Evolutionary conservation across 2,888 invertebrate species (phyloP).

Genomic region (Lycophotia porphyrea): DNA sequence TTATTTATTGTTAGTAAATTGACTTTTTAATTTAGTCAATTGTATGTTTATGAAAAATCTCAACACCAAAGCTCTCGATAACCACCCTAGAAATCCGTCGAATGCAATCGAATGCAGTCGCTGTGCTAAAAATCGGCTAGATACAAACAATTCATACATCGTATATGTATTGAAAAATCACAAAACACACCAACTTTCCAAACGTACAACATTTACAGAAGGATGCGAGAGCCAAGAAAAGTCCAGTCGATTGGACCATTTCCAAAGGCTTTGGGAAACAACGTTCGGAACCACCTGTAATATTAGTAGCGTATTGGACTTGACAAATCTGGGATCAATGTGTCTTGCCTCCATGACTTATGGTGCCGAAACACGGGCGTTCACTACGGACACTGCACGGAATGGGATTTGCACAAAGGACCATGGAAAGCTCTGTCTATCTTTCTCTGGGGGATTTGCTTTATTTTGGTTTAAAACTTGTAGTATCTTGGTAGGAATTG

Average conservation of each 20-base stretch:
- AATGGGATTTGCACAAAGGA: conserved; percentile 55
- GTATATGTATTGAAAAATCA: background rate
- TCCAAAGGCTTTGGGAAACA: conserved; percentile 47
- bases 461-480: conserved; percentile 33
- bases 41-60: too few relatives aligned
- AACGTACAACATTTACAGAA: conserved; percentile 36
- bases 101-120: too few relatives aligned
- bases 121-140: too few relatives aligned
- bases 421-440: conserved; percentile 48
- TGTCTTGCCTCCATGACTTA: conserved; percentile 59
- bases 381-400: conserved; percentile 39
- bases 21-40: too few relatives aligned
- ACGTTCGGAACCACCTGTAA: conserved; percentile 54
- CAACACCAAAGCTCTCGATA: too few relatives aligned
- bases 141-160: background rate
- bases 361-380: conserved; percentile 50
- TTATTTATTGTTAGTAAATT: too few relatives aligned
- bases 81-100: too few relatives aligned
- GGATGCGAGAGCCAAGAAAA: conserved; percentile 47
- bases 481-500: conserved; percentile 22
- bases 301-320: conserved; percentile 57
- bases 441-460: conserved; percentile 42
- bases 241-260: conserved; percentile 59
- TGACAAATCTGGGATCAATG: conserved; percentile 59
- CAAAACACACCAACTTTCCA: conserved; percentile 34